Evolutionary conservation across 2,113 vertebrate genomes (phyloP), one percentile per base, ranked within the genome.

Genomic region (Balaenoptera acutorostrata): DNA sequence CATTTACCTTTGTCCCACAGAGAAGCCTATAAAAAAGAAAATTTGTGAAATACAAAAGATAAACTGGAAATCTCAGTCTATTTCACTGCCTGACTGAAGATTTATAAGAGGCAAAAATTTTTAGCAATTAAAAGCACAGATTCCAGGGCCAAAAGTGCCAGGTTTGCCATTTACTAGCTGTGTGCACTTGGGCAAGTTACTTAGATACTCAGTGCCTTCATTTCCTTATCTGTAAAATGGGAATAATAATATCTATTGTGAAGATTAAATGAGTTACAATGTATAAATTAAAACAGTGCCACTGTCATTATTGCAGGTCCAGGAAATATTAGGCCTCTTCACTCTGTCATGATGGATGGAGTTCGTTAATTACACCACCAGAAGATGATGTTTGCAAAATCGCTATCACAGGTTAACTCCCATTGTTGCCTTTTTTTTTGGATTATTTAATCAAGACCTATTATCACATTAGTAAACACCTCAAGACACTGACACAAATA

Each of bases 391-490:
- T 95, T 82, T 64, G 91, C 23, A 84, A 90, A 92, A 86, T 12
- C 55, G 1, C 33, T 61, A 55, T 46, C 20, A 75, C 33, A 66
- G 33, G 12, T 59, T 80, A 85, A 77, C 6, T 87, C 12, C 39
- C n/a, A 77, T 44, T 68, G 11, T 63, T 88, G 63, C 4, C 27
- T 93, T 94, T 39, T 1, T n/a, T 46, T 77, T 66, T 59, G 9
- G 27, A 52, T 90, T 77, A 90, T 88, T 93, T 90, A 82, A 82
- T n/a, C 39, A 92, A 96, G 52, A 71, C 8, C 33, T 84, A 72
- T 41, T 88, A 66, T 72, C 29, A 69, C 14, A 80, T 90, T 89
- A 95, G 82, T 68, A 36, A 72, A 66, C 9, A 89, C 10, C 6
- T 95, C n/a, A 84, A 97, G 49, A 88, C 25, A 83, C 23, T 69